phyloP scores from a whole-genome alignment of 2,888 invertebrate species.

The Nineta flava region DNA sequence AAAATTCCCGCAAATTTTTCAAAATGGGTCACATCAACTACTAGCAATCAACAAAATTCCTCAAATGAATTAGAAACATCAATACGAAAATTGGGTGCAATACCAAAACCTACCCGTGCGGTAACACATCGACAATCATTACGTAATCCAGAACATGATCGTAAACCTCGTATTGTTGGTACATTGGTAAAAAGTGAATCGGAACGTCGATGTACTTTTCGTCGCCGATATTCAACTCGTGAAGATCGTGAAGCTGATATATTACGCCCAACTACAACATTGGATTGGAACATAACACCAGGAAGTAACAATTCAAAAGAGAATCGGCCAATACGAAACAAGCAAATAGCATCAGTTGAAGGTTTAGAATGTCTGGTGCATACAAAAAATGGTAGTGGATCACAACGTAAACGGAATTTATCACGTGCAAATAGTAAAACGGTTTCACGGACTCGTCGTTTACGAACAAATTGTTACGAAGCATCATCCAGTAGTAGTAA shows the following conservation, averaged over 20 bases:
- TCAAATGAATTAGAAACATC: neutral
- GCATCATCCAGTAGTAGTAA: constrained; percentile 41
- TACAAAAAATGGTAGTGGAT: neutral
- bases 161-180: constrained; percentile 17
- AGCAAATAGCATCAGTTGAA: constrained; percentile 14
- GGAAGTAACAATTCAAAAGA: neutral
- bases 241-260: neutral
- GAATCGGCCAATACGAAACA: neutral
- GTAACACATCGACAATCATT: constrained; percentile 7
- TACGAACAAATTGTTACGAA: constrained; percentile 32
- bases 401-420: neutral
- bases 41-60: constrained; percentile 6
- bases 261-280: neutral
- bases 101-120: constrained; percentile 41
- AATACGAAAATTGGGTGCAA: constrained; percentile 43
- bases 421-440: constrained; percentile 2
- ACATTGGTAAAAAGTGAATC: constrained; percentile 23
- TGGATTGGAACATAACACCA: neutral
- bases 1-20: neutral
- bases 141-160: constrained; percentile 22
- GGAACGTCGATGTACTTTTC: constrained; percentile 15
- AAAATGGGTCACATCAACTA: neutral
- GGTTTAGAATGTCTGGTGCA: constrained; percentile 20
- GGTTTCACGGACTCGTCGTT: constrained; percentile 17
- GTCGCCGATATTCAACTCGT: neutral